Evolutionary conservation across 2,113 vertebrate genomes (phyloP), one percentile per base, ranked within the genome.

Genomic region (Salvelinus alpinus): DNA sequence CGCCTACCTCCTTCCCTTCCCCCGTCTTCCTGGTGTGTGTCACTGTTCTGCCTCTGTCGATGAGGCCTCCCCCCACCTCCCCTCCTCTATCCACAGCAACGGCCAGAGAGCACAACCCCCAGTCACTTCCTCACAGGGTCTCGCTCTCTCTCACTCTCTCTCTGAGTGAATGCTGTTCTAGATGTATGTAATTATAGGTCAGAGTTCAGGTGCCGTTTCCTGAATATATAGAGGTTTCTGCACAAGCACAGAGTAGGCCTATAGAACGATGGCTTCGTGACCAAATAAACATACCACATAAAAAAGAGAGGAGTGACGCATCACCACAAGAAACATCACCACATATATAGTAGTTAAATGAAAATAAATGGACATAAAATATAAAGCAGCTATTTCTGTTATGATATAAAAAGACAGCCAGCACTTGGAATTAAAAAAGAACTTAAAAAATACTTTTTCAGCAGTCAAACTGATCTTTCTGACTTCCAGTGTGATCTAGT

Each of bases 1-100:
- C 85, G 88, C 90, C 88, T 87, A 88, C 87, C 67, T 57, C 90
- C 86, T 87, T 88, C 91, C 88, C 90, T 86, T 90, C 89, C 90
- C 87, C 88, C 82, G 87, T 84, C 88, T 91, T 92, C 90, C 91
- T 91, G 89, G 90, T 90, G 73, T 83, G 83, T 84, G 70, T 22
- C 68, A 68, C 78, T 87, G 86, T 85, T 91, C 85, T 89, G 86
- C 85, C 79, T 83, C 80, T 74, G 88, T 88, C 83, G 80, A 90
- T 86, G 87, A 86, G 87, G 85, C 85, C 89, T 87, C 88, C 88
- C 64, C 27, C 71, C 13, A 60, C 38, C 11, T 76, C 80, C 80
- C 38, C 70, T 24, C 67, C 29, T 47, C 0, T 76, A 86, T 83
- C 89, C 91, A 76, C 81, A 76, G 24, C 27, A 25, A 29, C 64